Evolutionary conservation across 2,113 vertebrate species (phyloP).

Genomic region (Cinclus cinclus): DNA sequence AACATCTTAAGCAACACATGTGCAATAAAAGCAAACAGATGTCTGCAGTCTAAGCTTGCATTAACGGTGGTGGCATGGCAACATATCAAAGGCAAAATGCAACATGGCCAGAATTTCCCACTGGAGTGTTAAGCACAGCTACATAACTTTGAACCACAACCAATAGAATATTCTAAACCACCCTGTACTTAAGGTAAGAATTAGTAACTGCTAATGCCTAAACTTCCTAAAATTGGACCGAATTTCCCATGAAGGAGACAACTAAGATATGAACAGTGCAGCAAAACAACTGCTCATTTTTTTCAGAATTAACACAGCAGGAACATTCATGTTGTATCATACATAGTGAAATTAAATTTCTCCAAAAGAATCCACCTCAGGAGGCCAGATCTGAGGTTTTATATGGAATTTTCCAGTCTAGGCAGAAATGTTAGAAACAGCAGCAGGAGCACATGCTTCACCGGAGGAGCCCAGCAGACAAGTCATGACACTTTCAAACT

Average conservation of each 20-base stretch:
- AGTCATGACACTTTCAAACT: not conserved
- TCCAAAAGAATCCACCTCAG: not conserved
- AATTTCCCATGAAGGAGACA: constrained; percentile 17
- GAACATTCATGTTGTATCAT: not conserved
- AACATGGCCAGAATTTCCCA: constrained; percentile 27
- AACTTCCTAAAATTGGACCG: not conserved
- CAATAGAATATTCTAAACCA: not conserved
- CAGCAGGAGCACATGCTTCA: not conserved
- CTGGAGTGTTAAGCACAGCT: constrained; percentile 34
- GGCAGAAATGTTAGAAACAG: not conserved
- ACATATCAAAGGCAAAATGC: constrained; percentile 58
- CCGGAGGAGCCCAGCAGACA: not conserved
- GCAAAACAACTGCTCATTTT: constrained; percentile 16
- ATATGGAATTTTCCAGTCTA: not conserved
- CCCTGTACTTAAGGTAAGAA: constrained; percentile 33
- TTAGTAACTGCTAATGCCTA: constrained; percentile 10
- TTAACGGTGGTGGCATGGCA: constrained; percentile 60
- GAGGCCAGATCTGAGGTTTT: not conserved
- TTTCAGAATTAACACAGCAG: constrained; percentile 14
- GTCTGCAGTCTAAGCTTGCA: constrained; percentile 51
- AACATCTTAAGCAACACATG: constrained; percentile 64
- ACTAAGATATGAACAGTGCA: not conserved
- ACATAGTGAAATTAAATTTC: not conserved
- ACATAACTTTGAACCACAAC: not conserved
- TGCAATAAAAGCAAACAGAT: constrained; percentile 74